A percentile compares a stretch with the other conserved stretches of the same genome.
Conservation (phyloP, 2,888 invertebrate genomes). For the Psylliodes chrysocephalus region DNA sequence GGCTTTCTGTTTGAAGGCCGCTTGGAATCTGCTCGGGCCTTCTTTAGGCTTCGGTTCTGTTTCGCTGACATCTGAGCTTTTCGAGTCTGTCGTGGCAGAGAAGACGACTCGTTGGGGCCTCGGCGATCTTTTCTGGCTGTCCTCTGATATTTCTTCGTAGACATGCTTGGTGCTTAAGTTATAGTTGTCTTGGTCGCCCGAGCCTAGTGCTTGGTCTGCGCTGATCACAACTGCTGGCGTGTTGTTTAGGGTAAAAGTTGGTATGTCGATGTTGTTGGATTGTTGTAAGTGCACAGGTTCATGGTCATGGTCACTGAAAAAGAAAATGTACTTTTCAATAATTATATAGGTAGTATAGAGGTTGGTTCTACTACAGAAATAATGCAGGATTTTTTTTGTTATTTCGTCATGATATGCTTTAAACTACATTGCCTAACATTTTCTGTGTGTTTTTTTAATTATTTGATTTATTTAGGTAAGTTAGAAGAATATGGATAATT, state of each 20-base stretch:
- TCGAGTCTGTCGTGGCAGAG: conserved; percentile 27
- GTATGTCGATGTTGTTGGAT: conserved; percentile 55
- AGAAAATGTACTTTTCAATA: too few relatives aligned
- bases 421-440: too few relatives aligned
- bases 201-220: conserved; percentile 65
- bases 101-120: conserved; percentile 11
- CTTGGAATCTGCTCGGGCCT: conserved; percentile 41
- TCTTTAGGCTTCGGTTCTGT: conserved; percentile 28
- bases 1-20: conserved; percentile 56
- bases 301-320: conserved; percentile 91
- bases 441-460: too few relatives aligned
- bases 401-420: too few relatives aligned
- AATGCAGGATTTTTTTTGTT: too few relatives aligned
- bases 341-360: too few relatives aligned
- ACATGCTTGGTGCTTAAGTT: conserved; percentile 6
- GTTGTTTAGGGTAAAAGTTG: conserved; percentile 22
- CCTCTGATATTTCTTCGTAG: conserved; percentile 14
- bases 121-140: conserved; percentile 4
- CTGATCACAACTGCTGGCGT: conserved; percentile 65
- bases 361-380: too few relatives aligned
- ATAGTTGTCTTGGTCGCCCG: conserved; percentile 8
- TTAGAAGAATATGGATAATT: too few relatives aligned
- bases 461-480: too few relatives aligned
- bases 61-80: conserved; percentile 18
- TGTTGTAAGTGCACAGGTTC: conserved; percentile 85